These are phyloP conservation scores for Echinarachnius parma DNA, from an alignment of 53 echinoderm and acorn worm genomes.

Conservation along the genomic window DNA sequence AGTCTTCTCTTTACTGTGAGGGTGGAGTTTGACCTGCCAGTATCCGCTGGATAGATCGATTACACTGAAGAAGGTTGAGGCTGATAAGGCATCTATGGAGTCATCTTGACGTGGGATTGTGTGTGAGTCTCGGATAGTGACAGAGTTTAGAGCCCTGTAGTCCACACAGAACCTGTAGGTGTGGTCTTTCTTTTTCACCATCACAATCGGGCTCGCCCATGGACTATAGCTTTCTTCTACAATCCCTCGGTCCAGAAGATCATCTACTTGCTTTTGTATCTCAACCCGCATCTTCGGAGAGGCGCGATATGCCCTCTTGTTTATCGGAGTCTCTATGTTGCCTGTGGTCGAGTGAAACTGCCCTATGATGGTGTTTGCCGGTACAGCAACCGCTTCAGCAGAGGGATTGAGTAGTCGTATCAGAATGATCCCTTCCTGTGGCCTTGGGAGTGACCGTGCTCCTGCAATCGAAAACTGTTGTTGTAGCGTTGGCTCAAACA, in stretches of 20 bases:
- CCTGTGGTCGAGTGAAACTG: slow-evolving; percentile 7
- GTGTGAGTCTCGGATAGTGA: slow-evolving; percentile 28
- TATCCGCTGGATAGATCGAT: slow-evolving; percentile 45
- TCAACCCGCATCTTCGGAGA: slow-evolving; percentile 37
- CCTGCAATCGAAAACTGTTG: slow-evolving; percentile 11
- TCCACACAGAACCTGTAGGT: slow-evolving; percentile 36
- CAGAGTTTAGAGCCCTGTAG: slow-evolving; percentile 27
- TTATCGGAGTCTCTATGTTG: slow-evolving; percentile 2
- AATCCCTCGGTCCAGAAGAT: slow-evolving; percentile 17
- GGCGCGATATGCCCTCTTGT: slow-evolving; percentile 18
- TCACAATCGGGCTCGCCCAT: slow-evolving; percentile 41
- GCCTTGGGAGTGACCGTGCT: slow-evolving; percentile 15
- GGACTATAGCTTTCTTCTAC: slow-evolving; percentile 45
- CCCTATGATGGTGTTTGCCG: not conserved
- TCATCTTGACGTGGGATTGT: slow-evolving; percentile 42
- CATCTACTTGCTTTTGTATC: slow-evolving; percentile 29
- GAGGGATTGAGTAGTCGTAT: slow-evolving; percentile 9
- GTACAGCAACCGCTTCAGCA: slow-evolving; percentile 11
- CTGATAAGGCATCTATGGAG: slow-evolving; percentile 25
- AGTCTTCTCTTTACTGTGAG: slow-evolving; percentile 34
- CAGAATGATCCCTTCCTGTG: slow-evolving; percentile 23
- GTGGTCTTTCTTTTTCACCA: slow-evolving; percentile 52
- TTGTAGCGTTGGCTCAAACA: slow-evolving; percentile 16
- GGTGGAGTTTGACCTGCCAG: slow-evolving; percentile 44
- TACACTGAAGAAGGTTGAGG: slow-evolving; percentile 29